Conservation (phyloP, 2,888 invertebrate genomes). For the Sclerodermus sp. region DNA sequence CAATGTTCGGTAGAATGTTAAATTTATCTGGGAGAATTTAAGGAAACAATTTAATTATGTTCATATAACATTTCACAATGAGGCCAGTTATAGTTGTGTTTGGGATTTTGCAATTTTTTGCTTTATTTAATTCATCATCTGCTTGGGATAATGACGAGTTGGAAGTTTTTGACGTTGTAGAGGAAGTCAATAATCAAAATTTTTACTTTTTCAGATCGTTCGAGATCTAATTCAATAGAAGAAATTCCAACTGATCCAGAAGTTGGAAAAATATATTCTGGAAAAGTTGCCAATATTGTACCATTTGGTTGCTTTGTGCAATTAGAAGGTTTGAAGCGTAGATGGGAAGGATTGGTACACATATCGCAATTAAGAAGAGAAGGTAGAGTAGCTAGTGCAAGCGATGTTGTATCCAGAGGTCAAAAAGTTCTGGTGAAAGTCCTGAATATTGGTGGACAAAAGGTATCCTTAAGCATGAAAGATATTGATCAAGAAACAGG, state of each 20-base stretch:
- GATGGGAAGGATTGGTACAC: conserved; percentile 96
- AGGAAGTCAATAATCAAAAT: no score
- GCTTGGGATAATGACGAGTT: no score
- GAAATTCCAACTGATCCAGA: conserved; percentile 74
- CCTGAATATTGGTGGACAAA: conserved; percentile 88
- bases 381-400: conserved; percentile 90
- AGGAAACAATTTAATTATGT: no score
- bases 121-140: no score
- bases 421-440: conserved; percentile 89
- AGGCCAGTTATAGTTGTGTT: no score
- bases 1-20: no score
- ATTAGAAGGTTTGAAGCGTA: conserved; percentile 83
- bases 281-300: conserved; percentile 92
- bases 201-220: conserved; percentile 36
- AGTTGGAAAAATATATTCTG: conserved; percentile 86
- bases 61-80: no score
- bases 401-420: conserved; percentile 89
- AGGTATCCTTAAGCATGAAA: conserved; percentile 87
- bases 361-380: conserved; percentile 92
- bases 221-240: conserved; percentile 58
- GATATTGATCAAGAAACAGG: conserved; percentile 97
- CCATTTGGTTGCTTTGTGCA: conserved; percentile 99
- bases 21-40: no score
- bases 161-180: no score
- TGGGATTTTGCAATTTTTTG: no score